These are phyloP conservation scores for Trichogramma dendrolimi DNA, from an alignment of 2,888 invertebrate genomes.

Conservation along the genomic window DNA sequence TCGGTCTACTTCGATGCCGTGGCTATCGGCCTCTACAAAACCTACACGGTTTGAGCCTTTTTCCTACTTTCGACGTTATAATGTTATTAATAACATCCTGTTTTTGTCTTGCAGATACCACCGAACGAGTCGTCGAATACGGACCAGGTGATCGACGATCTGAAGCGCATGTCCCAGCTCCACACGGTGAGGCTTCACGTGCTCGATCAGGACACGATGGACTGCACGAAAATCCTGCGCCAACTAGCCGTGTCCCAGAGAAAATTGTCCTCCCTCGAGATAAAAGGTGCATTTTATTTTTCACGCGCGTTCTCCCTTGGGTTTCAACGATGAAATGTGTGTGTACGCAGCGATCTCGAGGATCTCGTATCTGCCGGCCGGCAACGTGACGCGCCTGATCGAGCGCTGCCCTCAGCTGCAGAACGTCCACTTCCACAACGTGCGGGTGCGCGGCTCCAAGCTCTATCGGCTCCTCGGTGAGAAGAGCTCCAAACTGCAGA, in stretches of 20 bases:
- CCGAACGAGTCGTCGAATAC: conserved; percentile 30
- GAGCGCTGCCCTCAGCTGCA: conserved; percentile 40
- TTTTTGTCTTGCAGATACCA: background rate
- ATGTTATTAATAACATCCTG: background rate
- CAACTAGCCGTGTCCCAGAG: conserved; percentile 42
- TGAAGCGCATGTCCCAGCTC: conserved; percentile 40
- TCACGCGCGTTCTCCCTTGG: too few species aligned
- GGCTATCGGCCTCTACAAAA: conserved; percentile 36
- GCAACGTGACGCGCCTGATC: conserved; percentile 37
- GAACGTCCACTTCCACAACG: conserved; percentile 37
- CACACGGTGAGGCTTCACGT: too few species aligned
- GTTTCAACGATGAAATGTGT: too few species aligned
- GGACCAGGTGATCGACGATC: conserved; percentile 34
- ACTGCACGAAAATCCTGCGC: conserved; percentile 40
- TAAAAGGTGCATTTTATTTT: background rate
- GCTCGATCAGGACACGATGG: conserved; percentile 28
- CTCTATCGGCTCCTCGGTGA: conserved; percentile 39
- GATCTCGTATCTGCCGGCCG: conserved; percentile 33
- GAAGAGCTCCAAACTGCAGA: conserved; percentile 33
- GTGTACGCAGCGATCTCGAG: background rate
- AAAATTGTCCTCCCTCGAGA: conserved; percentile 35
- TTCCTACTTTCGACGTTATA: background rate
- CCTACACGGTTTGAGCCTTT: conserved; percentile 37
- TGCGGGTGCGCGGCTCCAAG: conserved; percentile 39
- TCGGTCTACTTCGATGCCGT: conserved; percentile 36